These are phyloP conservation scores for Cryptotis parvus DNA, from an alignment of 2,113 vertebrate genomes.

Conservation along the genomic window DNA sequence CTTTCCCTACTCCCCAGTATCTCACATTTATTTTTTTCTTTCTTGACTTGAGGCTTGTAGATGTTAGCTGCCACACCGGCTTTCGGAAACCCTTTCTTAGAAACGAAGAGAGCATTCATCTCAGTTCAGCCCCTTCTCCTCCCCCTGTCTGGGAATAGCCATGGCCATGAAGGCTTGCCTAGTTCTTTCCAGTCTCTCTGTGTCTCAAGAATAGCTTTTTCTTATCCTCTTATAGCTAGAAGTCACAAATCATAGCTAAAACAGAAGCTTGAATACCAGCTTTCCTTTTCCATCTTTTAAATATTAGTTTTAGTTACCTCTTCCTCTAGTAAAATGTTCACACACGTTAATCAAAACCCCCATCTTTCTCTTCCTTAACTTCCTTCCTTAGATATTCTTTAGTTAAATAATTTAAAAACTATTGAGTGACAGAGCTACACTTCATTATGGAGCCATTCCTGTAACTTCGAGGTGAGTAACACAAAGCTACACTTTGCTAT, in stretches of 20 bases:
- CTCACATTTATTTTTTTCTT: neutral
- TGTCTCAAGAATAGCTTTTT: neutral
- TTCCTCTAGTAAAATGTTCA: neutral
- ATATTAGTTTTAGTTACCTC: neutral
- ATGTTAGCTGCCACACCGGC: neutral
- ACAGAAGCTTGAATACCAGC: neutral
- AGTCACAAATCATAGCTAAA: neutral
- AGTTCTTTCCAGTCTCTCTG: neutral
- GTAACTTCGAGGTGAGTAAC: neutral
- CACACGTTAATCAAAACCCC: neutral
- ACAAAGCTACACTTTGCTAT: neutral
- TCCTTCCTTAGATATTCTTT: too few relatives aligned
- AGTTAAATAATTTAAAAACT: neutral
- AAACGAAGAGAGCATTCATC: neutral
- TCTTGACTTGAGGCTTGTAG: neutral
- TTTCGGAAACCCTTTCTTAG: too few relatives aligned
- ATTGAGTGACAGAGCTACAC: neutral
- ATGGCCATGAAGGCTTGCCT: neutral
- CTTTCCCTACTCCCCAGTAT: neutral
- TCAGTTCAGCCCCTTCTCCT: neutral
- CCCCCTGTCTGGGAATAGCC: neutral
- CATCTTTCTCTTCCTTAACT: neutral
- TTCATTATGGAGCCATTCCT: neutral
- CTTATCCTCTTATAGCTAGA: neutral
- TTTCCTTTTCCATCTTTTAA: neutral